Base-by-base conservation (phyloP, 2,797 vertebrate species). In the Sebastes baramenuke region DNA sequence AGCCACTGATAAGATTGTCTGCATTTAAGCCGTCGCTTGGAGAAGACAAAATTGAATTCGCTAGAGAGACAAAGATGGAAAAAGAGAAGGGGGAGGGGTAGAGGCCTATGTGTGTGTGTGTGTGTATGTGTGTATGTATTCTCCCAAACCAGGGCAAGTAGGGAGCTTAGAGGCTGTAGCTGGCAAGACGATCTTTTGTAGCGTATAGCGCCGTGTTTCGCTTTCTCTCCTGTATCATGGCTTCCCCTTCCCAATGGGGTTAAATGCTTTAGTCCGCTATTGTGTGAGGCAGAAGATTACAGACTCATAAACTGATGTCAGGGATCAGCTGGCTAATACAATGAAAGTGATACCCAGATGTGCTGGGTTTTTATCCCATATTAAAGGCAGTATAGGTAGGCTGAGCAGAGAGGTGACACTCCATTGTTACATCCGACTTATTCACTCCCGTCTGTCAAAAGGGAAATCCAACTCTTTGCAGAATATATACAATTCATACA, bases 1-100 rank as follows among this genome's bases (percentile, higher is more conserved):
- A 93, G 94, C 91, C 89, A 80, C 95, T 95, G 95, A 95, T 95
- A 95, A 94, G 94, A 95, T 95, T 95, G 95, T 95, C 94, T 94
- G 92, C 92, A 87, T 95, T 95, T 95, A 95, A 96, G 94, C 94
- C 80, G 86, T 89, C 80, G 90, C 91, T 93, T 87, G 92, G 94
- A 94, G 93, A 95, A 93, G 94, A 93, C 92, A 92, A 95, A 95
- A 96, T 96, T 95, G 94, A 96, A 96, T 96, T 95, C 91, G 83
- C 94, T 77, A 84, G 93, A 94, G 94, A 95, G 94, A 95, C 93
- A 95, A 94, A 93, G 92, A 92, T 88, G 87, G 92, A 91, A 87
- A 86, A 92, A 88, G 82, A 86, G 83, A 84, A 86, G 85, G 86
- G 92, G 90, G 89, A 82, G 69, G 87, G 84, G 84, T 61, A 68